A percentile compares a stretch with the other conserved stretches of the same genome.
Evolutionary conservation across 2,888 invertebrate genomes (phyloP).

Genomic region (Blera fallax): DNA sequence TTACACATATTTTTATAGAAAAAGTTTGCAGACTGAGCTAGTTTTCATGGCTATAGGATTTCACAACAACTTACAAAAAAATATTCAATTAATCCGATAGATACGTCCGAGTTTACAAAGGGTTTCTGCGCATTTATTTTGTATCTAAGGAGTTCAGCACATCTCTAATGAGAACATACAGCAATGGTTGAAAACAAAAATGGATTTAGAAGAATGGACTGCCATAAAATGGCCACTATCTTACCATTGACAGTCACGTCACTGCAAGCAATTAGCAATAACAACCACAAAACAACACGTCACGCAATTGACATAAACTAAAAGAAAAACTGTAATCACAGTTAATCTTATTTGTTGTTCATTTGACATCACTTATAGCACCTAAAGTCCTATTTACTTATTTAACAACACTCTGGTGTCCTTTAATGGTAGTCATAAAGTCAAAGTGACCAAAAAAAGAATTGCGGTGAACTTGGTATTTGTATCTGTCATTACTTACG

Average conservation of each 20-base stretch:
- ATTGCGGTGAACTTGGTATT: neutral
- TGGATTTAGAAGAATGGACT: too few species aligned
- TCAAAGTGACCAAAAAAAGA: neutral
- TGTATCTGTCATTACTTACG: constrained; percentile 14
- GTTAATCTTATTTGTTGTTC: constrained; percentile 11
- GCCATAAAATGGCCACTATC: neutral
- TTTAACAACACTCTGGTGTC: neutral
- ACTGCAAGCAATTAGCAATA: constrained; percentile 2
- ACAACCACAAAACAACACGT: neutral
- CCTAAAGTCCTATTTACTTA: constrained; percentile 6
- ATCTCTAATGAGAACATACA: too few species aligned
- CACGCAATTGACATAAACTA: constrained; percentile 21
- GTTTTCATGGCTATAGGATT: too few species aligned
- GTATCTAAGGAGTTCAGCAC: too few species aligned
- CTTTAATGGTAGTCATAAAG: neutral
- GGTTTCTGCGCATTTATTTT: too few species aligned
- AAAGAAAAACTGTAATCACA: constrained; percentile 10
- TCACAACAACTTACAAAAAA: too few species aligned
- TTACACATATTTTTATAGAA: too few species aligned
- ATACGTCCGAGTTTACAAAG: too few species aligned
- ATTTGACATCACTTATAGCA: constrained; percentile 10
- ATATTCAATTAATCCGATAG: too few species aligned
- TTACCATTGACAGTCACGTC: neutral
- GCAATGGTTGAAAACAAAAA: too few species aligned
- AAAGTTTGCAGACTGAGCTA: too few species aligned